A percentile compares a stretch with the other conserved stretches of the same genome.
Conservation (phyloP, 2,113 vertebrate genomes). For the Apaloderma vittatum region DNA sequence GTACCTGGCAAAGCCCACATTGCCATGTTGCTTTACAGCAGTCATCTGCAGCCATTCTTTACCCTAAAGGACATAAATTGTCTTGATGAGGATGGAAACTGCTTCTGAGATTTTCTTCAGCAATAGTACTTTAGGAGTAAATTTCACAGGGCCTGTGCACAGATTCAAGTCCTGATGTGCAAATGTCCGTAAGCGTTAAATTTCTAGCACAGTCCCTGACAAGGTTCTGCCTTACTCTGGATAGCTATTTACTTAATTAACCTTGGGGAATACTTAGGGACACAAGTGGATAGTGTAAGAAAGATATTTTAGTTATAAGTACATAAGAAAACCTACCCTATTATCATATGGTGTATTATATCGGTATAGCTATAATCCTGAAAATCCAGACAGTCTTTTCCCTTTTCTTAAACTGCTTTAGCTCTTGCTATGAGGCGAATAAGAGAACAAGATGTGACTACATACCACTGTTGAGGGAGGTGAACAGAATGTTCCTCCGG, state of each 20-base stretch:
- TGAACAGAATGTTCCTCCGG: neutral
- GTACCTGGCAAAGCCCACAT: slow-evolving; percentile 22
- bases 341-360: neutral
- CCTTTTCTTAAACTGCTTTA: neutral
- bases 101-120: neutral
- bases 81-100: neutral
- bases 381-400: neutral
- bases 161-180: neutral
- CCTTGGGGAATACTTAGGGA: neutral
- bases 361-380: neutral
- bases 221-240: neutral
- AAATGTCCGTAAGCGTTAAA: neutral
- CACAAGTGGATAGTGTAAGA: neutral
- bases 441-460: neutral
- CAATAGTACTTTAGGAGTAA: neutral
- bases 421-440: neutral
- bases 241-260: neutral
- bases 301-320: neutral
- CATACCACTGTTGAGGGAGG: neutral
- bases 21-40: neutral
- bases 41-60: neutral
- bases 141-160: neutral
- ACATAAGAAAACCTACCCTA: neutral
- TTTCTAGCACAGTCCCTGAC: neutral
- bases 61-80: neutral